These are phyloP conservation scores for Pipistrellus kuhlii DNA, from an alignment of 2,797 vertebrate genomes.

Conservation along the genomic window DNA sequence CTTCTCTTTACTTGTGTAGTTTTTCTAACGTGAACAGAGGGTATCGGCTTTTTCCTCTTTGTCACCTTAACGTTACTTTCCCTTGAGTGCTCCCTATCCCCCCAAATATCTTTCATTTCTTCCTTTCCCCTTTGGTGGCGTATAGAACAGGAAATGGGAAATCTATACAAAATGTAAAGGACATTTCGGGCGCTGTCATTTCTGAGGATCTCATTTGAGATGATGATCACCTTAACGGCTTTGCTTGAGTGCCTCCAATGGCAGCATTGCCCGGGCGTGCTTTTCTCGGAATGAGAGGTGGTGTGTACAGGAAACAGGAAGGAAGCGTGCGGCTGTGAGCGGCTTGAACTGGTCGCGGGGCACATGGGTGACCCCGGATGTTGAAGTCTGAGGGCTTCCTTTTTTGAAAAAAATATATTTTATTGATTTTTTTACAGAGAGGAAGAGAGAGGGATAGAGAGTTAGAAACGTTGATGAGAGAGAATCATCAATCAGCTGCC, in stretches of 20 bases:
- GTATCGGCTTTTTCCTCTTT: not conserved
- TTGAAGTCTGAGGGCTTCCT: not conserved
- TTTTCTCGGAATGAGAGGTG: too few relatives aligned
- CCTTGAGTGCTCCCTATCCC: not conserved
- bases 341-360: not conserved
- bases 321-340: not conserved
- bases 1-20: not conserved
- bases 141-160: not conserved
- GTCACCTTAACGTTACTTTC: not conserved
- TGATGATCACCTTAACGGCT: not conserved
- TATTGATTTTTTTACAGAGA: too few relatives aligned
- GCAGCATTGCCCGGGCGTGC: not conserved
- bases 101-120: not conserved
- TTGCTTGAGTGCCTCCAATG: not conserved
- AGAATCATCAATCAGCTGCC: too few relatives aligned
- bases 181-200: not conserved
- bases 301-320: not conserved
- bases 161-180: not conserved
- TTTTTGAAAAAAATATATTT: too few relatives aligned
- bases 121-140: not conserved
- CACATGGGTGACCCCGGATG: not conserved
- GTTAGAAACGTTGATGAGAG: too few relatives aligned
- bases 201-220: not conserved
- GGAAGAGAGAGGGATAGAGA: too few relatives aligned
- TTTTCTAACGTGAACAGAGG: not conserved